phyloP scores from a whole-genome alignment of 2,888 invertebrate species.

The Perizoma flavofasciatum region DNA sequence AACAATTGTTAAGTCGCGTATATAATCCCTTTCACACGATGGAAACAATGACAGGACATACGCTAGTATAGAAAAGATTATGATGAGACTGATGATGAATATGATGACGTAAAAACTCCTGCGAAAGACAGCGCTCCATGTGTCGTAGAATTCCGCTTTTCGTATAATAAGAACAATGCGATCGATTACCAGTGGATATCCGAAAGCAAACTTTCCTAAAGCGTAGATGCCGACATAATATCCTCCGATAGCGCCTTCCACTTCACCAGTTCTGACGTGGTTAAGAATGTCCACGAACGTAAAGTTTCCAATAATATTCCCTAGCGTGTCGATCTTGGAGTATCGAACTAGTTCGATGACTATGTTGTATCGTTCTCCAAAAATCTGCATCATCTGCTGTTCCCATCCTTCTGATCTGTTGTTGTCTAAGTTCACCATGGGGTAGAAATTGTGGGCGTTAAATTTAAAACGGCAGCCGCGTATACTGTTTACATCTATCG shows the following conservation, averaged over 20 bases:
- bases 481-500: not conserved
- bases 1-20: slow-evolving; percentile 42
- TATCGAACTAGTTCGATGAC: slow-evolving; percentile 39
- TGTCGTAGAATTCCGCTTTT: slow-evolving; percentile 27
- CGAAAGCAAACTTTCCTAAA: slow-evolving; percentile 29
- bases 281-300: slow-evolving; percentile 36
- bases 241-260: slow-evolving; percentile 48
- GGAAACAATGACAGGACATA: slow-evolving; percentile 42
- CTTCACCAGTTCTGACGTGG: slow-evolving; percentile 38
- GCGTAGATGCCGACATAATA: slow-evolving; percentile 28
- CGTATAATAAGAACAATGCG: slow-evolving; percentile 30
- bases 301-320: slow-evolving; percentile 38
- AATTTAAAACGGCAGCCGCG: slow-evolving; percentile 41
- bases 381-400: slow-evolving; percentile 39
- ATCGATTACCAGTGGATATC: slow-evolving; percentile 42
- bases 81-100: slow-evolving; percentile 28
- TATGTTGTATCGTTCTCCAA: slow-evolving; percentile 39
- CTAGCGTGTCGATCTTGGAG: slow-evolving; percentile 42
- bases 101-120: slow-evolving; percentile 19
- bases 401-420: slow-evolving; percentile 38
- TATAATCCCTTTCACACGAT: slow-evolving; percentile 28
- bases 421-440: slow-evolving; percentile 42
- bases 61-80: slow-evolving; percentile 39
- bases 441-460: slow-evolving; percentile 43
- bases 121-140: slow-evolving; percentile 36